phyloP scores from a whole-genome alignment of 2,797 vertebrate species.

The Hephaestus fuliginosus region DNA sequence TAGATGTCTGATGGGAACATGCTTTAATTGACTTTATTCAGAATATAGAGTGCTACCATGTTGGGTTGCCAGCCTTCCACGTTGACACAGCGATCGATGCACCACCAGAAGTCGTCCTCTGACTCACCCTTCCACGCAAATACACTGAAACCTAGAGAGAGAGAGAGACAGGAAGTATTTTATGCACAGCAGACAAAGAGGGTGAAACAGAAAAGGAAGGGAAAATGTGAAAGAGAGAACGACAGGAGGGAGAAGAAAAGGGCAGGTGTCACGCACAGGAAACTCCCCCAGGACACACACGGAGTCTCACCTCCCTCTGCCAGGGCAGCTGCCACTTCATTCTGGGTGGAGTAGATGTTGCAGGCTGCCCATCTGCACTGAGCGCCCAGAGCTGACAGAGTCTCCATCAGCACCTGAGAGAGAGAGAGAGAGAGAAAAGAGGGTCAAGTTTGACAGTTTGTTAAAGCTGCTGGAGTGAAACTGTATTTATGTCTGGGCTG shows the following conservation, averaged over 20 bases:
- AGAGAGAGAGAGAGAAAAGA: too few species aligned
- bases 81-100: constrained; percentile 98
- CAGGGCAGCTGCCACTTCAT: constrained; percentile 96
- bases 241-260: background rate
- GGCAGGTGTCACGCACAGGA: constrained; percentile 30
- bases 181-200: background rate
- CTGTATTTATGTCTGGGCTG: background rate
- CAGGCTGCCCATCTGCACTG: constrained; percentile 98
- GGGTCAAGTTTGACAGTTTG: background rate
- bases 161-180: background rate
- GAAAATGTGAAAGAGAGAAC: background rate
- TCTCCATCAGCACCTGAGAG: constrained; percentile 96
- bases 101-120: constrained; percentile 99
- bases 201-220: background rate
- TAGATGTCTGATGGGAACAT: background rate
- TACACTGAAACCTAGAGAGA: constrained; percentile 91
- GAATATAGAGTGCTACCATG: constrained; percentile 87
- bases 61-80: constrained; percentile 99
- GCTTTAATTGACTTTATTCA: constrained; percentile 6
- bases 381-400: constrained; percentile 93
- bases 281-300: background rate
- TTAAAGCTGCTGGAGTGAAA: background rate
- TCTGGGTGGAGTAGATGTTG: constrained; percentile 99
- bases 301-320: constrained; percentile 91
- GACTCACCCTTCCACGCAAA: constrained; percentile 99